Base-by-base conservation (phyloP, 2,888 invertebrate species). In the Heteromurus nitidus region DNA sequence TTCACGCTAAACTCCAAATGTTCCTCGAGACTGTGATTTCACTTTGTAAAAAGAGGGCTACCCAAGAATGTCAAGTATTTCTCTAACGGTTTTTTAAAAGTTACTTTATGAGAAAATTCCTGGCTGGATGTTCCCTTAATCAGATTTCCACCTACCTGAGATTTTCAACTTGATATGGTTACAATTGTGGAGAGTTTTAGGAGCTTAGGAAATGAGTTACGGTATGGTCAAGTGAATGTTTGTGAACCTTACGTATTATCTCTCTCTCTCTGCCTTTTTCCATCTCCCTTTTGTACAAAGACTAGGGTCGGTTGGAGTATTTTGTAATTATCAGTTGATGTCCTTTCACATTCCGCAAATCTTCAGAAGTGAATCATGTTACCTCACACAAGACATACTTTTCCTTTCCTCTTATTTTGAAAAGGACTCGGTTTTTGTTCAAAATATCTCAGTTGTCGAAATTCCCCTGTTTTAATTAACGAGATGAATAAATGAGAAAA, bases 121-220 rank as follows among this genome's bases (percentile, higher is more conserved):
- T 84, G 70, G 30, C 68, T 85, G 85, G 80, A 82, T 79, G 84
- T 85, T 86, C 80, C 83, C 86, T 85, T 87, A 86, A 87, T 85
- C 85, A 85, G 85, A 86, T 86, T 87, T 87, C 85, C 87, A 86
- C 86, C 86, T 86, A 86, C 86, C 86, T 86, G 86, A 74, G 58
- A 64, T 74, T 77, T 80, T 60, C 28, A 60, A 55, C 26, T 13
- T 36, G 7, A 13, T 36, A 9, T 13, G 13, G 13, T 5, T 13
- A 36, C 36, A 13, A 9, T 47, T n/a, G 47, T 36, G 47, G n/a
- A 16, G n/a, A 47, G 47, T 16, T 47, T n/a, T n/a, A n/a, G n/a
- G n/a, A n/a, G n/a, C n/a, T n/a, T n/a, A n/a, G 47, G 47, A 47
- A 47, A 47, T n/a, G 3, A 16, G 47, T 11, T 5, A 47, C n/a